These are phyloP conservation scores for Typhlomys cinereus DNA, from an alignment of 2,113 vertebrate species.

Conservation along the genomic window DNA sequence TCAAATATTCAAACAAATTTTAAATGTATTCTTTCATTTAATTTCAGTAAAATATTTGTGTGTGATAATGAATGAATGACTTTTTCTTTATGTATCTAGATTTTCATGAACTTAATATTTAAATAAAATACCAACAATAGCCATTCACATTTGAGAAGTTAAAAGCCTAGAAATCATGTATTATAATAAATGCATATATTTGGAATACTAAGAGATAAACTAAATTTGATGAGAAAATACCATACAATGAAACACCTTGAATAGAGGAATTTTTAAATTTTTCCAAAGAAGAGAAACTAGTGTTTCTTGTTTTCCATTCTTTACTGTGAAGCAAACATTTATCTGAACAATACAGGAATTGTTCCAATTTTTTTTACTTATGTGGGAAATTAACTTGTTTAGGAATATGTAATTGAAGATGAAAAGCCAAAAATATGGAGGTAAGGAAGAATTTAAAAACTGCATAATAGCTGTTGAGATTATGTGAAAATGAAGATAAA, in stretches of 20 bases:
- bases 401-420: neutral
- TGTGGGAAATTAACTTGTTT: neutral
- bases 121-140: neutral
- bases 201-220: neutral
- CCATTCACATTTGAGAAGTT: neutral
- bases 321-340: neutral
- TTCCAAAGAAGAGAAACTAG: neutral
- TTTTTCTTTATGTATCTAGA: neutral
- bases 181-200: neutral
- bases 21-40: constrained; percentile 20
- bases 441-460: neutral
- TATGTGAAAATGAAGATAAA: neutral
- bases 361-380: neutral
- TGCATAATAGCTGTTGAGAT: neutral
- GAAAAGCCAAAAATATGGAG: neutral
- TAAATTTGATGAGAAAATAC: neutral
- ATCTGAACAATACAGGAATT: neutral
- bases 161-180: neutral
- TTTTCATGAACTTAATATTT: constrained; percentile 1
- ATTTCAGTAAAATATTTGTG: neutral
- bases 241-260: neutral
- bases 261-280: neutral
- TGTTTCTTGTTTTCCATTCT: neutral
- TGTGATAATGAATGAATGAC: neutral
- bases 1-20: neutral